A percentile compares a stretch with the other conserved stretches of the same genome.
Conservation (phyloP, 2,113 vertebrate genomes). For the Sander lucioperca region DNA sequence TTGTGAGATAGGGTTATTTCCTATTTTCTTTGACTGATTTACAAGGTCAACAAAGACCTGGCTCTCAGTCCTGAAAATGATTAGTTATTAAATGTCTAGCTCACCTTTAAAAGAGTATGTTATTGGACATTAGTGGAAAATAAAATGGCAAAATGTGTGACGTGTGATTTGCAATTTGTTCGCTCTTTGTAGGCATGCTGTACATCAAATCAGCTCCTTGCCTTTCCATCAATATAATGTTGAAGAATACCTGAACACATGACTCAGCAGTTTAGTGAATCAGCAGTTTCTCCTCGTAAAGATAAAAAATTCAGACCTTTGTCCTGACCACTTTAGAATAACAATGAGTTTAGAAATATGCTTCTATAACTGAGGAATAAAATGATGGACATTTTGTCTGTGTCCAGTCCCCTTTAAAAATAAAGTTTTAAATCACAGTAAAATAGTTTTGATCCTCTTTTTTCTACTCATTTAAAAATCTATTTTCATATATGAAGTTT, state of each 20-base stretch:
- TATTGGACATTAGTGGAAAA: slow-evolving; percentile 11
- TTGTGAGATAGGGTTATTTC: background rate
- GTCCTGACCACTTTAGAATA: slow-evolving; percentile 34
- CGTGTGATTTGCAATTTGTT: slow-evolving; percentile 2
- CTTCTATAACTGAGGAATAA: background rate
- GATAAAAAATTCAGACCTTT: slow-evolving; percentile 27
- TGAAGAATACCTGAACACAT: slow-evolving; percentile 37
- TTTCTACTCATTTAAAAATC: slow-evolving; percentile 26
- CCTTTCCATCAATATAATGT: slow-evolving; percentile 6
- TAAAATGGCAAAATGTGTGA: background rate
- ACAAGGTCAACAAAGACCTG: background rate
- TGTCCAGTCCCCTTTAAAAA: slow-evolving; percentile 24
- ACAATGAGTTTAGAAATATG: slow-evolving; percentile 26
- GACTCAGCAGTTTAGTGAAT: slow-evolving; percentile 47
- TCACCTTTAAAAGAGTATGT: background rate
- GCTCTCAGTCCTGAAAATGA: background rate
- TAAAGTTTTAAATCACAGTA: background rate
- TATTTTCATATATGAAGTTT: slow-evolving; percentile 30
- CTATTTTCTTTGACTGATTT: slow-evolving; percentile 13
- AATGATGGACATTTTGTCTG: slow-evolving; percentile 8
- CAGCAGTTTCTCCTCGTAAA: slow-evolving; percentile 31
- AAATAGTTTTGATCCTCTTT: slow-evolving; percentile 7
- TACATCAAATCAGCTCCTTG: slow-evolving; percentile 29
- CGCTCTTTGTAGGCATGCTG: slow-evolving; percentile 8
- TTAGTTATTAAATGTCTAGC: background rate